phyloP scores from a whole-genome alignment of 2,797 vertebrate genomes.

The Pantherophis alleghaniensis region DNA sequence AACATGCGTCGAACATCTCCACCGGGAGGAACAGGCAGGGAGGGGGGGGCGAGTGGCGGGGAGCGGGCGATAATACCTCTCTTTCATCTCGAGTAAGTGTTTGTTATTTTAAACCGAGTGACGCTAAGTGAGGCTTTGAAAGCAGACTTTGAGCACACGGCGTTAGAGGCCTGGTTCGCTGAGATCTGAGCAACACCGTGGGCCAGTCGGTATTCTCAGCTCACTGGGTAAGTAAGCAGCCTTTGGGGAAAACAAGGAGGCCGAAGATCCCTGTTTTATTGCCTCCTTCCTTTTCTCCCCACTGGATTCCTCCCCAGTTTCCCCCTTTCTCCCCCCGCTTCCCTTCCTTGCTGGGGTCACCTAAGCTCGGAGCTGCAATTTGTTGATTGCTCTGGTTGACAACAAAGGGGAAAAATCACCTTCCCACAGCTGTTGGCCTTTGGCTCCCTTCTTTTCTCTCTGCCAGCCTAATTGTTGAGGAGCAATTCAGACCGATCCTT shows the following conservation, averaged over 20 bases:
- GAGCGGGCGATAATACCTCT: neutral
- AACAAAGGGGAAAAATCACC: slow-evolving; percentile 11
- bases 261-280: neutral
- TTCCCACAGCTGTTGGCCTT: slow-evolving; percentile 2
- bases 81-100: neutral
- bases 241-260: neutral
- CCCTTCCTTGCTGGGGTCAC: neutral
- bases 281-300: neutral
- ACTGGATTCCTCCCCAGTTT: neutral
- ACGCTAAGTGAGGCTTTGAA: slow-evolving; percentile 6
- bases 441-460: neutral
- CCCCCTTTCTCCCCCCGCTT: too few relatives aligned
- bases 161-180: neutral
- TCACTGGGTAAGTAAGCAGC: neutral
- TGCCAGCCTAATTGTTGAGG: neutral
- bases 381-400: slow-evolving; percentile 15
- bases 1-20: neutral
- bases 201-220: neutral
- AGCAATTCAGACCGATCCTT: neutral
- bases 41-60: accelerated
- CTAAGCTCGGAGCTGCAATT: neutral
- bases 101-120: slow-evolving; percentile 21
- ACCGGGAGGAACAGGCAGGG: neutral
- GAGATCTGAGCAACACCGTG: neutral
- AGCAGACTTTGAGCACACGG: neutral